Percentiles rank a stretch among this genome's conserved stretches.
These are phyloP conservation scores for Barnardius zonarius DNA, from an alignment of 2,113 vertebrate genomes.

Conservation along the genomic window DNA sequence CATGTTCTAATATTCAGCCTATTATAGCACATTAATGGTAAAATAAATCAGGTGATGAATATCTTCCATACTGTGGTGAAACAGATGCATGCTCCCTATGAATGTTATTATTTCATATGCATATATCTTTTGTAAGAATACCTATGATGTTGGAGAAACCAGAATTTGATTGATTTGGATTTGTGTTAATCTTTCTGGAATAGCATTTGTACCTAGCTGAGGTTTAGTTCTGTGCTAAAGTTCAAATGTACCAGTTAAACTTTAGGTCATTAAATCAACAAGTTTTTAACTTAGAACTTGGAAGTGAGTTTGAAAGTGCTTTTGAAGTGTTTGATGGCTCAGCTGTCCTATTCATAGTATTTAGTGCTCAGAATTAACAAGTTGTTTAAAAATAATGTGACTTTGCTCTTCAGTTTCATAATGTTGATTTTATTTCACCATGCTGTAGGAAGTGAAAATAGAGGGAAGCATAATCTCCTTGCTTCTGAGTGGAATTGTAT, in stretches of 20 bases:
- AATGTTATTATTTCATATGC: not conserved
- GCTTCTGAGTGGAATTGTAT: constrained; percentile 86
- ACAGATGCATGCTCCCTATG: not conserved
- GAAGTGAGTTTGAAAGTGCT: not conserved
- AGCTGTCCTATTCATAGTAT: not conserved
- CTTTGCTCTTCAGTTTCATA: constrained; percentile 18
- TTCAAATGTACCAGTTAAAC: not conserved
- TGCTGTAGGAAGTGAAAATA: constrained; percentile 80
- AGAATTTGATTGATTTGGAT: not conserved
- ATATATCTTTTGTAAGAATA: not conserved
- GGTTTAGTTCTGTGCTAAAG: not conserved
- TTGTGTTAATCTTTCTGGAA: not conserved
- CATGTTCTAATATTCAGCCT: not conserved
- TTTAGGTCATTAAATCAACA: not conserved
- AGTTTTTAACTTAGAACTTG: not conserved
- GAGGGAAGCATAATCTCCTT: constrained; percentile 85
- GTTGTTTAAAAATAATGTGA: not conserved
- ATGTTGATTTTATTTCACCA: constrained; percentile 10
- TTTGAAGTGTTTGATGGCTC: not conserved
- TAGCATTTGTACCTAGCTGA: not conserved
- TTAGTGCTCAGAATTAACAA: not conserved
- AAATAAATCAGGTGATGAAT: not conserved
- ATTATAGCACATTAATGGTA: not conserved
- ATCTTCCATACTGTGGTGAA: not conserved
- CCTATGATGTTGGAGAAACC: not conserved